Evolutionary conservation across 2,113 vertebrate genomes (phyloP).

Genomic region (Anarhynchus alexandrinus): DNA sequence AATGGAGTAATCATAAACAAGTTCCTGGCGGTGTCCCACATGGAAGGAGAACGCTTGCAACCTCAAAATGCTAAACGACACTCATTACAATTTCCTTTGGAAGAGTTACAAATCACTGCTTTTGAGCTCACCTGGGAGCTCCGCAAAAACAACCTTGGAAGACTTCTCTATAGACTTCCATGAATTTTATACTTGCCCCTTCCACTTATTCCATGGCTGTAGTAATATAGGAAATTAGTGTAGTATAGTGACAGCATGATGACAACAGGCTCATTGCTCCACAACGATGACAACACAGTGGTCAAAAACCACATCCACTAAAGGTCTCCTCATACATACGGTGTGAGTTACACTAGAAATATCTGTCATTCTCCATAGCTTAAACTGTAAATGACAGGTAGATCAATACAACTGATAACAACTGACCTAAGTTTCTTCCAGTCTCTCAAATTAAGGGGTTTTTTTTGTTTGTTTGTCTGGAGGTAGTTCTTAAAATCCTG

Average conservation of each 20-base stretch:
- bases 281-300: fast-evolving
- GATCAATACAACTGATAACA: neutral
- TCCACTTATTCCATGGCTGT: neutral
- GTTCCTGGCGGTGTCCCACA: neutral
- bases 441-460: neutral
- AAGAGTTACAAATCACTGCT: neutral
- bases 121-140: neutral
- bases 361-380: neutral
- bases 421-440: neutral
- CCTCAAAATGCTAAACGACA: neutral
- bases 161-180: neutral
- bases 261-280: neutral
- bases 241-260: neutral
- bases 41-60: neutral
- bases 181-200: neutral
- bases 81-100: neutral
- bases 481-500: neutral
- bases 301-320: neutral
- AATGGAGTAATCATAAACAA: neutral
- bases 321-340: neutral
- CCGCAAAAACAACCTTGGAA: neutral
- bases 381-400: neutral
- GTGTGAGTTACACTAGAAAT: neutral
- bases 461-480: neutral
- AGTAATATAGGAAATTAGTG: neutral